Conservation (phyloP, 2,797 vertebrate genomes). For the Neosalanx taihuensis region DNA sequence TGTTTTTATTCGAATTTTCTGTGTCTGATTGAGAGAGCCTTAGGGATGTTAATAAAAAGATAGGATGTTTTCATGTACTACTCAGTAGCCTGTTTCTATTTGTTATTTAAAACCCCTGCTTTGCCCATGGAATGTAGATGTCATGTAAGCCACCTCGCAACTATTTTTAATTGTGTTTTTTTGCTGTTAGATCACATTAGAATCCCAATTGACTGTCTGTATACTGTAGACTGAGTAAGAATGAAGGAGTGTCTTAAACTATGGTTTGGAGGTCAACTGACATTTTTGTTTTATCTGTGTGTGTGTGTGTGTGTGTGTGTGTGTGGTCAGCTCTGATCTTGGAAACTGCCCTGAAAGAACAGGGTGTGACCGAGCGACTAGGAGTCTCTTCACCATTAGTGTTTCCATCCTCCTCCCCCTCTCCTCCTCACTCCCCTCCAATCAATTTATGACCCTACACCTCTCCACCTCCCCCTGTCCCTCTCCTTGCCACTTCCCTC, state of each 20-base stretch:
- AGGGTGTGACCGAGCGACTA: neutral
- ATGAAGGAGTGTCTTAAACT: too few relatives aligned
- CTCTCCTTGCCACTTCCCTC: neutral
- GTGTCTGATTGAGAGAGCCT: constrained; percentile 20
- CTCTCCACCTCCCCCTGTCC: neutral
- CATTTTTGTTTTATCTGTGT: neutral
- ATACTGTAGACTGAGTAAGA: too few relatives aligned
- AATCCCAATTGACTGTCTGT: neutral
- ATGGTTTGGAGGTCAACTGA: too few relatives aligned
- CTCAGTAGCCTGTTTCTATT: neutral
- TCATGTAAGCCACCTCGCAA: neutral
- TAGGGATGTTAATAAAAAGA: neutral
- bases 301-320: neutral
- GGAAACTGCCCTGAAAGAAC: neutral
- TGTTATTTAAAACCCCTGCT: neutral
- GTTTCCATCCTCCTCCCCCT: neutral
- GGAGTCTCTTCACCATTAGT: neutral
- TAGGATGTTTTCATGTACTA: neutral
- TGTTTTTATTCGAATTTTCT: too few relatives aligned
- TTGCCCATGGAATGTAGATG: neutral
- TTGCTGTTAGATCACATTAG: neutral
- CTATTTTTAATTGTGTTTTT: neutral
- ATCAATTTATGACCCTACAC: neutral
- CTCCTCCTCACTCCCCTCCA: neutral
- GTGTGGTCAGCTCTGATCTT: neutral